Percentiles rank a stretch among this genome's conserved stretches.
These are phyloP conservation scores for Chrysolina americana DNA, from an alignment of 2,888 invertebrate genomes.

Conservation along the genomic window DNA sequence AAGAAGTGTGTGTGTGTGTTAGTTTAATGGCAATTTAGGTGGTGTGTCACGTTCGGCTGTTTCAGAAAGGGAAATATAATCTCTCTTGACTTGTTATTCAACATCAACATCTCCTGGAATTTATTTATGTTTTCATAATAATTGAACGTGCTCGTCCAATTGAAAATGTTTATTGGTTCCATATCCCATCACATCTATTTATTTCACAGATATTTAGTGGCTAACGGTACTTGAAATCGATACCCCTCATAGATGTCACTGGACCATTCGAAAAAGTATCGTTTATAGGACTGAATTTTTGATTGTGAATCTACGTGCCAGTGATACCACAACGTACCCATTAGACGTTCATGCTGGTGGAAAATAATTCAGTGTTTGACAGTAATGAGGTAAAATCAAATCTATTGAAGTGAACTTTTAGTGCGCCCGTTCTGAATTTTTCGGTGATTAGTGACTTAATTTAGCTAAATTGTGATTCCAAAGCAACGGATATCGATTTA, in stretches of 20 bases:
- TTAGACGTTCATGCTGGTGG: not conserved
- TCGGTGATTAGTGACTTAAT: too few species aligned
- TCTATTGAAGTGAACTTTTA: too few species aligned
- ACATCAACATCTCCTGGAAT: not conserved
- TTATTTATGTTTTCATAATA: not conserved
- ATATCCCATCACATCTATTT: not conserved
- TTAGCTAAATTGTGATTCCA: too few species aligned
- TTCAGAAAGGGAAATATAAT: too few species aligned
- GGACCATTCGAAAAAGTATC: not conserved
- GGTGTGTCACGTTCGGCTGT: too few species aligned
- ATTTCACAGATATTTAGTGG: not conserved
- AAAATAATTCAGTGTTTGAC: too few species aligned
- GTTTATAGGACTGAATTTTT: not conserved
- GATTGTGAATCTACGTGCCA: not conserved
- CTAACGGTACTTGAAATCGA: not conserved
- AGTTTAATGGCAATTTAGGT: too few species aligned
- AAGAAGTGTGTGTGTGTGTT: too few species aligned
- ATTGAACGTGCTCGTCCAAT: not conserved
- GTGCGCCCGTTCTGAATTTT: too few species aligned
- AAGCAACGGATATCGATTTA: too few species aligned
- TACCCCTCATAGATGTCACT: not conserved
- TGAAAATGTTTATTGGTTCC: not conserved
- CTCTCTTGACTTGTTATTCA: too few species aligned
- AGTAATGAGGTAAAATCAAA: too few species aligned
- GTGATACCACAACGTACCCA: slow-evolving; percentile 1